Evolutionary conservation across 2,888 invertebrate genomes (phyloP).

Genomic region (Pammene aurita): DNA sequence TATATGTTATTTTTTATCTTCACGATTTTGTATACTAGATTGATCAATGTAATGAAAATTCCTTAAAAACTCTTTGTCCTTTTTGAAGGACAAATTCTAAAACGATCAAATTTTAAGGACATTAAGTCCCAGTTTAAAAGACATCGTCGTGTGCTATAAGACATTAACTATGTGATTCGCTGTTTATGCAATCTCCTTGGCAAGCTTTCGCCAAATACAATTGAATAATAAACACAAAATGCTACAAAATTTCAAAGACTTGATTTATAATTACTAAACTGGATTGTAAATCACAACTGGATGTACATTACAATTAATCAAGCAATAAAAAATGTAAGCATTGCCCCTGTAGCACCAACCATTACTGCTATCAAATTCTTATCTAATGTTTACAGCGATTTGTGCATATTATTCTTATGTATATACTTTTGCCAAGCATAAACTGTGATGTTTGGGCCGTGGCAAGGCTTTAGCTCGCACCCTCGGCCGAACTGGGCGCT

Average conservation of each 20-base stretch:
- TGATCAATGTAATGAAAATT: conserved; percentile 1
- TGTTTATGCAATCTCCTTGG: conserved; percentile 1
- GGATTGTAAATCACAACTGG: too few relatives aligned
- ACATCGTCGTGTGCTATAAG: conserved; percentile 11
- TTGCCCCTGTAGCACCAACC: too few relatives aligned
- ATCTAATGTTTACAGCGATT: too few relatives aligned
- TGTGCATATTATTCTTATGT: background rate
- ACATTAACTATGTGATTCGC: conserved; percentile 16
- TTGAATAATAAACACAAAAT: background rate
- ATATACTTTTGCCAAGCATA: background rate
- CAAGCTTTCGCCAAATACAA: background rate
- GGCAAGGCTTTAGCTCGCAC: conserved; percentile 18
- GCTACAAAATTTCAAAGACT: background rate
- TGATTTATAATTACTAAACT: background rate
- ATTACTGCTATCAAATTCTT: too few relatives aligned
- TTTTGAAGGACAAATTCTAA: background rate
- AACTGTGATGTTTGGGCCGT: conserved; percentile 4
- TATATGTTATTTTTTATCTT: conserved; percentile 23
- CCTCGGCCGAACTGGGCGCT: conserved; percentile 1
- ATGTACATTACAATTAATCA: too few relatives aligned
- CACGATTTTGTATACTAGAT: conserved; percentile 13
- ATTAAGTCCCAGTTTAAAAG: background rate
- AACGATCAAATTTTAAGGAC: background rate
- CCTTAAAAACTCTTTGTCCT: background rate
- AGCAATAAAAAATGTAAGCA: too few relatives aligned